Evolutionary conservation across 1,140 invertebrate genomes (phyloP).

Genomic region (Berghia stephanieae): DNA sequence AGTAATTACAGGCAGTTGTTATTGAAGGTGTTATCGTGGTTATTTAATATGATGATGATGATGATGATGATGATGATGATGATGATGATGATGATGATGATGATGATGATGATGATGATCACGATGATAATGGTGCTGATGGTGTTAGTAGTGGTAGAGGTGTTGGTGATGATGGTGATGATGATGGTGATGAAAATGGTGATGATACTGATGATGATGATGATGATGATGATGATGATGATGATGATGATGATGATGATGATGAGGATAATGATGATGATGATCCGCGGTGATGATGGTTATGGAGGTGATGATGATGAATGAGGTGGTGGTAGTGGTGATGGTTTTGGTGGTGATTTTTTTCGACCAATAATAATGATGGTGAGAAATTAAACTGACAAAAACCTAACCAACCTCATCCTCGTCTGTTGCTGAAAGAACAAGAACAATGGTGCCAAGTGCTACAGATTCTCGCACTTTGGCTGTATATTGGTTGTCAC

Average conservation of each 20-base stretch:
- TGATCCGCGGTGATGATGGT: too few relatives aligned
- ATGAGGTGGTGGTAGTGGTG: background rate
- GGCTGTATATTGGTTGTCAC: slow-evolving; percentile 5
- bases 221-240: background rate
- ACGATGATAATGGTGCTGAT: background rate
- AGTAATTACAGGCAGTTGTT: background rate
- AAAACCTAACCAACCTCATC: slow-evolving; percentile 27
- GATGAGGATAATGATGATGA: background rate
- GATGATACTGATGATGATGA: too few relatives aligned
- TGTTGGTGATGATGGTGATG: too few relatives aligned
- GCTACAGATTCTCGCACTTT: slow-evolving; percentile 19
- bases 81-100: background rate
- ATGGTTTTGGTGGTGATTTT: background rate
- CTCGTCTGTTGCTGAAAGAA: slow-evolving; percentile 27
- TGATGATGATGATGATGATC: background rate
- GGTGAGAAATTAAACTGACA: background rate
- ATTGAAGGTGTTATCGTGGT: background rate
- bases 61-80: background rate
- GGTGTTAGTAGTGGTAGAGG: too few relatives aligned
- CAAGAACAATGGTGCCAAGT: slow-evolving; percentile 23
- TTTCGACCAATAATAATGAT: background rate
- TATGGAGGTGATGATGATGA: background rate
- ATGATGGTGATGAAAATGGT: too few relatives aligned
- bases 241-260: background rate
- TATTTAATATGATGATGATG: background rate